phyloP scores from a whole-genome alignment of 2,113 vertebrate species.

The Cephalopterus ornatus region DNA sequence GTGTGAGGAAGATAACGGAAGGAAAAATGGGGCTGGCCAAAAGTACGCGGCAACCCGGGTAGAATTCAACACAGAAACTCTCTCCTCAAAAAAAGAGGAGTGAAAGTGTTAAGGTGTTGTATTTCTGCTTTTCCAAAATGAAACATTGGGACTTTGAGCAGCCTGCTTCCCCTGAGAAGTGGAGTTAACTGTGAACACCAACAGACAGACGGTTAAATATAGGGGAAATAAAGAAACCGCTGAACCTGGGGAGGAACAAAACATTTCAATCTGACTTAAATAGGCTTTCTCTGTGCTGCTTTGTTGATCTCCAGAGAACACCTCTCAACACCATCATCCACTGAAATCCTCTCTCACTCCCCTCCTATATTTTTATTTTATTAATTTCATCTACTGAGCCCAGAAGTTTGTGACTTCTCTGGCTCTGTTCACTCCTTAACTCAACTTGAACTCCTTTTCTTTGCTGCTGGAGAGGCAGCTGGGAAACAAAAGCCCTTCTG shows the following conservation, averaged over 20 bases:
- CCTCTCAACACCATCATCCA: background rate
- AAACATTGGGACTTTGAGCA: background rate
- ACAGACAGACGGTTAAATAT: background rate
- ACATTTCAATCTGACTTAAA: background rate
- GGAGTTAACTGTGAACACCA: background rate
- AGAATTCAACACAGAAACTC: background rate
- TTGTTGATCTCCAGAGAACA: constrained; percentile 5
- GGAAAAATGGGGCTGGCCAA: background rate
- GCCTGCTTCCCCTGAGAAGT: background rate
- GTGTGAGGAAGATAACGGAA: background rate
- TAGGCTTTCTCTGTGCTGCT: background rate
- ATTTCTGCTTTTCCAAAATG: background rate
- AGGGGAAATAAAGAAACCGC: constrained; percentile 24
- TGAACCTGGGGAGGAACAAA: background rate
- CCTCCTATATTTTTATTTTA: background rate
- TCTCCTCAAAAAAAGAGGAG: background rate
- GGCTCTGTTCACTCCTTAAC: background rate
- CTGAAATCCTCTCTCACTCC: background rate
- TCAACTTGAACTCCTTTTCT: background rate
- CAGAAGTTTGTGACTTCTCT: background rate
- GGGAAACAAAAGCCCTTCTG: background rate
- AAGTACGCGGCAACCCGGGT: background rate
- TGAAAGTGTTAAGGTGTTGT: background rate
- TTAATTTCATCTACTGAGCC: background rate
- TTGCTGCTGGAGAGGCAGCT: background rate